A percentile compares a stretch with the other conserved stretches of the same genome.
phyloP scores from a whole-genome alignment of 1,140 invertebrate species.

The Oncopodura yosiiana region DNA sequence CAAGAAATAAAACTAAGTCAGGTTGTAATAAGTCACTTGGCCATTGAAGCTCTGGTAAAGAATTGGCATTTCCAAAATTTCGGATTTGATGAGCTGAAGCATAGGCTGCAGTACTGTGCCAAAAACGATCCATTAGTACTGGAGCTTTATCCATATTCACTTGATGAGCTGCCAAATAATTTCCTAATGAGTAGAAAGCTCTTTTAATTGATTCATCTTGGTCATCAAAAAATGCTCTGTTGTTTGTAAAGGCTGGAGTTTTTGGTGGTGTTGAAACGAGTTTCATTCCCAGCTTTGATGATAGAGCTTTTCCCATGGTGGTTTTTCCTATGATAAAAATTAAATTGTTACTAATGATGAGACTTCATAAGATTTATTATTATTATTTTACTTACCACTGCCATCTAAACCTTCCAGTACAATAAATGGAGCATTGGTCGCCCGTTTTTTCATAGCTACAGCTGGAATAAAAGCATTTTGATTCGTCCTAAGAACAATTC shows the following conservation, averaged over 20 bases:
- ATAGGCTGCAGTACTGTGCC: slow-evolving; percentile 32
- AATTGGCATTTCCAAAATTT: neutral
- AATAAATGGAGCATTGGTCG: slow-evolving; percentile 17
- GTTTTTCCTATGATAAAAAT: slow-evolving; percentile 27
- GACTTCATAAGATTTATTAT: neutral
- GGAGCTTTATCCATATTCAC: slow-evolving; percentile 6
- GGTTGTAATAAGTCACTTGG: slow-evolving; percentile 30
- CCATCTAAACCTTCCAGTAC: slow-evolving; percentile 34
- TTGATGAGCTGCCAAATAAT: slow-evolving; percentile 28
- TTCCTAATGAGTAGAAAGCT: slow-evolving; percentile 32
- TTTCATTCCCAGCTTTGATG: slow-evolving; percentile 8
- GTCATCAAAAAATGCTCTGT: slow-evolving; percentile 22
- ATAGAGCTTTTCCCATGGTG: slow-evolving; percentile 7
- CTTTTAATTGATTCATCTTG: slow-evolving; percentile 14
- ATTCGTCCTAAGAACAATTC: neutral
- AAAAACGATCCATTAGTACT: slow-evolving; percentile 33
- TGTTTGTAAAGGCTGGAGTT: neutral
- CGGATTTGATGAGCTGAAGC: slow-evolving; percentile 18
- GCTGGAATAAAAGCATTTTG: neutral
- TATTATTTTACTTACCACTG: slow-evolving; percentile 15
- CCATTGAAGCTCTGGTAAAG: slow-evolving; percentile 20
- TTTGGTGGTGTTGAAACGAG: slow-evolving; percentile 18
- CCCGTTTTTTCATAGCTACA: neutral
- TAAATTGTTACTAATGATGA: neutral
- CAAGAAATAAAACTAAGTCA: slow-evolving; percentile 29